Conservation (phyloP, 2,113 vertebrate genomes). For the Cyprinodon brontotheroides region DNA sequence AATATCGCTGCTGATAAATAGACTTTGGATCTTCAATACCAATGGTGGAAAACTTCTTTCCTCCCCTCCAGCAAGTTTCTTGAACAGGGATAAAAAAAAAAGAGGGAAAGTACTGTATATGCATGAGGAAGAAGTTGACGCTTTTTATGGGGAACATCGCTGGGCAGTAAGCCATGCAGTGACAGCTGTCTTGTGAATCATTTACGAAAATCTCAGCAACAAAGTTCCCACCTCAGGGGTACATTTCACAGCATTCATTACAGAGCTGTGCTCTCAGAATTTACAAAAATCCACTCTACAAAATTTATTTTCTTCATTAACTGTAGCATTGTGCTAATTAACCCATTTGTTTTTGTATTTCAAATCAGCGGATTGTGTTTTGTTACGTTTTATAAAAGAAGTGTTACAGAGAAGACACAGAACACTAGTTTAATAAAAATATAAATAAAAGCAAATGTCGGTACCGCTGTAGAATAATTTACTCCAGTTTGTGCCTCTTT, state of each 20-base stretch:
- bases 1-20: constrained; percentile 31
- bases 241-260: constrained; percentile 19
- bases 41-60: constrained; percentile 16
- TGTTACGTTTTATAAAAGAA: constrained; percentile 17
- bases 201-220: constrained; percentile 54
- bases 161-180: constrained; percentile 65
- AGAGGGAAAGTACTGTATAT: constrained; percentile 40
- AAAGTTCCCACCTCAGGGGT: constrained; percentile 50
- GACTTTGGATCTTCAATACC: constrained; percentile 10
- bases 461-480: background rate
- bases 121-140: constrained; percentile 48
- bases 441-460: background rate
- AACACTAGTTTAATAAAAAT: background rate
- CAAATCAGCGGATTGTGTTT: constrained; percentile 3
- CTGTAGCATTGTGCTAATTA: constrained; percentile 16
- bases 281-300: constrained; percentile 22
- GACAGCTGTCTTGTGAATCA: constrained; percentile 70
- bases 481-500: background rate
- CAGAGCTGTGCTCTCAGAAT: constrained; percentile 23
- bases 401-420: background rate
- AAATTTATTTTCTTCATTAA: constrained; percentile 32
- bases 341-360: constrained; percentile 28
- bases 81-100: constrained; percentile 33
- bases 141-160: constrained; percentile 59
- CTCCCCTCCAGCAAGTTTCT: constrained; percentile 38